These are phyloP conservation scores for Helostoma temminkii DNA, from an alignment of 2,797 vertebrate species.

Conservation along the genomic window DNA sequence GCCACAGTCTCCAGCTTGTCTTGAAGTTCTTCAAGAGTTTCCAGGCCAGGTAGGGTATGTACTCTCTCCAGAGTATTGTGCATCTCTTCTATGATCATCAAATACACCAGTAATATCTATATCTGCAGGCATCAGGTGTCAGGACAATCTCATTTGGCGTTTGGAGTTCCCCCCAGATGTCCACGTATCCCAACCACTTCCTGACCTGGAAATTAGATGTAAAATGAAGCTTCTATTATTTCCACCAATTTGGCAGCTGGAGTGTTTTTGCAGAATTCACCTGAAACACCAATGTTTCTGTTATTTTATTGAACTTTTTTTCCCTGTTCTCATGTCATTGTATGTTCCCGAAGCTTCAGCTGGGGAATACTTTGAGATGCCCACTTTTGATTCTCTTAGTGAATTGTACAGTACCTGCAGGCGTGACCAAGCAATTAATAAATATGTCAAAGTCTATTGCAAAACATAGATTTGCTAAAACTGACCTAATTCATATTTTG, in stretches of 20 bases:
- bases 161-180: background rate
- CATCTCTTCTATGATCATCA: background rate
- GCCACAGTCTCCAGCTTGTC: too few relatives aligned
- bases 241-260: background rate
- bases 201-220: background rate
- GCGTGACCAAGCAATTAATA: background rate
- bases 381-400: too few relatives aligned
- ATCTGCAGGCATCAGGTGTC: background rate
- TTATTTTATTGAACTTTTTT: too few relatives aligned
- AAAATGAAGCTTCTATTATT: background rate
- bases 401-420: too few relatives aligned
- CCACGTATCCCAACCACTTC: background rate
- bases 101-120: background rate
- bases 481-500: too few relatives aligned
- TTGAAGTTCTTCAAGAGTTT: too few relatives aligned
- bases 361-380: background rate
- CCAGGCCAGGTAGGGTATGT: too few relatives aligned
- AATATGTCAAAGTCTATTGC: background rate
- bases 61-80: background rate
- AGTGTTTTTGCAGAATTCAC: background rate
- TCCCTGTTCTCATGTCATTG: too few relatives aligned
- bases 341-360: background rate
- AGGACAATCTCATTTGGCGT: too few relatives aligned
- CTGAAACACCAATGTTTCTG: too few relatives aligned
- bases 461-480: background rate